Conservation (phyloP, 2,113 vertebrate species). For the Thalassoma bifasciatum region DNA sequence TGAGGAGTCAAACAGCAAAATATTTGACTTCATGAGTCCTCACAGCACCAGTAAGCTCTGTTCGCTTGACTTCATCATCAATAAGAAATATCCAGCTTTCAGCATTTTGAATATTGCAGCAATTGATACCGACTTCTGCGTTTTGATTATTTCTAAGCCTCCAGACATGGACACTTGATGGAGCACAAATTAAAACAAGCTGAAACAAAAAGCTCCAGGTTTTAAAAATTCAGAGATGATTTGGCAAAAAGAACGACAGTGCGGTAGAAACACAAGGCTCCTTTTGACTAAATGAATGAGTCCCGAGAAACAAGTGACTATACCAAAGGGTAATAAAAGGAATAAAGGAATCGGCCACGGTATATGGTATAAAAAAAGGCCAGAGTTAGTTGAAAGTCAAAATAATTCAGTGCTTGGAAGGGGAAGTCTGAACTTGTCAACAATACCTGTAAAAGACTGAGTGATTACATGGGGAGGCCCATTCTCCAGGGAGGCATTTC, state of each 20-base stretch:
- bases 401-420: background rate
- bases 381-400: background rate
- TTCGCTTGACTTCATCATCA: conserved; percentile 36
- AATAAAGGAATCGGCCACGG: no score
- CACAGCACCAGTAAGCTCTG: conserved; percentile 16
- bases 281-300: conserved; percentile 56
- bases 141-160: conserved; percentile 6
- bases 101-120: conserved; percentile 35
- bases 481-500: conserved; percentile 1
- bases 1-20: no score
- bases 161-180: background rate
- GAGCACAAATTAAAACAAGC: background rate
- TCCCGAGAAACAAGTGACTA: conserved; percentile 36
- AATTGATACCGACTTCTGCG: conserved; percentile 27
- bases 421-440: background rate
- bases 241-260: no score
- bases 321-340: conserved; percentile 33
- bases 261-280: no score
- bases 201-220: background rate
- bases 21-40: conserved; percentile 39
- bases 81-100: conserved; percentile 27
- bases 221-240: conserved; percentile 49
- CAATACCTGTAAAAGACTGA: conserved; percentile 3
- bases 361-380: no score
- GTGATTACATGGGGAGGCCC: conserved; percentile 4